phyloP scores from a whole-genome alignment of 2,797 vertebrate genomes.

The Gymnopithys bicolor region DNA sequence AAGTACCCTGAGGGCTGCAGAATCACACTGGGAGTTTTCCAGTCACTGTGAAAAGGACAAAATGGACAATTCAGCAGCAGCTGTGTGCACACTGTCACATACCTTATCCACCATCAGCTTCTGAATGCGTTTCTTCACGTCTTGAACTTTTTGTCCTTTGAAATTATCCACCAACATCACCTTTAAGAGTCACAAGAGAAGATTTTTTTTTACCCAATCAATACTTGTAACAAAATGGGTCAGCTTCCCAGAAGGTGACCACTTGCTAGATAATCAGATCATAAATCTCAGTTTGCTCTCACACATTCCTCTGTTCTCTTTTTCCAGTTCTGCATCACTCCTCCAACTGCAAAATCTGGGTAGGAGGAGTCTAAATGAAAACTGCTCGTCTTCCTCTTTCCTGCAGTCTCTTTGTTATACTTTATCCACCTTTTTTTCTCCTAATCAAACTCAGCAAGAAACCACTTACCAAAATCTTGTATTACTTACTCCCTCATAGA shows the following conservation, averaged over 20 bases:
- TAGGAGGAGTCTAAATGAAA: neutral
- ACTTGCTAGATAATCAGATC: neutral
- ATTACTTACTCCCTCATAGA: constrained; percentile 95
- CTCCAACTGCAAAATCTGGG: neutral
- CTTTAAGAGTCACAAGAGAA: constrained; percentile 68
- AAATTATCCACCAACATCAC: constrained; percentile 94
- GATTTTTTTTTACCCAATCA: neutral
- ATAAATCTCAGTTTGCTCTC: neutral
- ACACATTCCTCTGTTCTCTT: neutral
- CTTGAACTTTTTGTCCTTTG: constrained; percentile 93
- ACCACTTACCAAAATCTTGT: neutral
- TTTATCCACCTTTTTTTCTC: neutral
- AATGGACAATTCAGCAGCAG: neutral
- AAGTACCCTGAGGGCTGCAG: neutral
- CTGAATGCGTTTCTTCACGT: constrained; percentile 95
- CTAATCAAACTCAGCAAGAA: neutral
- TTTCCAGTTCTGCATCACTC: neutral
- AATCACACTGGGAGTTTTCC: neutral
- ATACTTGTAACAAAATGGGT: neutral
- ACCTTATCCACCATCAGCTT: constrained; percentile 92
- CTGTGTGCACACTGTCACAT: neutral
- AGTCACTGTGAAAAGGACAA: neutral
- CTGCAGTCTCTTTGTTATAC: too few species aligned
- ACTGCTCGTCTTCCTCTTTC: neutral
- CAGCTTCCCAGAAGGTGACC: neutral